phyloP scores from a whole-genome alignment of 2,113 vertebrate species.

The Triplophysa rosa region DNA sequence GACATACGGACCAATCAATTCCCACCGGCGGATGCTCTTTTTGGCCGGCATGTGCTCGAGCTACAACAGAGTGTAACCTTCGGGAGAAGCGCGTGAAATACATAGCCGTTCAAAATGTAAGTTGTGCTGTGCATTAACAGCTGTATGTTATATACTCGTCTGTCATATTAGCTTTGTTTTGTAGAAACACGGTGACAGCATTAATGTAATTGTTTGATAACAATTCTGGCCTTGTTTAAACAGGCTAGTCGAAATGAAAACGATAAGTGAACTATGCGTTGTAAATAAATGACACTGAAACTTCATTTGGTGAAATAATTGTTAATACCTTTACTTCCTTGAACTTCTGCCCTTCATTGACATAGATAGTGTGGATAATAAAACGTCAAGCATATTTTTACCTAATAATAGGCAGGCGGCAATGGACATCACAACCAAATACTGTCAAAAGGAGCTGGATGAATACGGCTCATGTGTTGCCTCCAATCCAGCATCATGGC shows the following conservation, averaged over 20 bases:
- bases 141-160: not conserved
- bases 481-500: conserved; percentile 85
- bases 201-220: not conserved
- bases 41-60: conserved; percentile 7
- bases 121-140: not conserved
- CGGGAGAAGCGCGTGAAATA: not conserved
- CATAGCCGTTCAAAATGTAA: conserved; percentile 35
- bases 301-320: not conserved
- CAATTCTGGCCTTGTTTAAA: not conserved
- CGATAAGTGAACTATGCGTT: not conserved
- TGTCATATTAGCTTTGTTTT: not conserved
- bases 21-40: not conserved
- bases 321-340: too few species aligned
- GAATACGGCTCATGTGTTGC: conserved; percentile 87
- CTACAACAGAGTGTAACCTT: conserved; percentile 23
- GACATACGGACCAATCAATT: conserved; percentile 25
- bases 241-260: not conserved
- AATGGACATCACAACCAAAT: conserved; percentile 82
- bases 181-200: not conserved
- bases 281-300: not conserved
- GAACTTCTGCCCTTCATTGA: not conserved
- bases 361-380: not conserved
- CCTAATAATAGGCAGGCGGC: conserved; percentile 83
- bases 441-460: conserved; percentile 85
- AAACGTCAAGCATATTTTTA: not conserved